A percentile compares a stretch with the other conserved stretches of the same genome.
These are phyloP conservation scores for Harpalus rufipes DNA, from an alignment of 2,888 invertebrate species.

Conservation along the genomic window DNA sequence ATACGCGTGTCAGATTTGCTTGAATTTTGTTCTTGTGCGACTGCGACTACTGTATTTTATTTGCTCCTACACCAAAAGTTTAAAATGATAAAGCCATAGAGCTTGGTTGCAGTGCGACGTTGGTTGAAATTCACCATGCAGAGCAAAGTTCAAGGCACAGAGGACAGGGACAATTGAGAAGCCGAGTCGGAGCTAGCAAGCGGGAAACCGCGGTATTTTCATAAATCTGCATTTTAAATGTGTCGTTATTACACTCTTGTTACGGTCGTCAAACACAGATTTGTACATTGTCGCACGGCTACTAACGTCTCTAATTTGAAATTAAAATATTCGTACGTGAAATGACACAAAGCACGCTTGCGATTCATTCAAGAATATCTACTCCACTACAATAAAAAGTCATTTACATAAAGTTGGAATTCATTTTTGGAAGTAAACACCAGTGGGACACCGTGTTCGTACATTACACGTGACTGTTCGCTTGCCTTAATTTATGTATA, in stretches of 20 bases:
- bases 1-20: no score
- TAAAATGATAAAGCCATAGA: no score
- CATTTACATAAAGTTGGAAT: conserved; percentile 63
- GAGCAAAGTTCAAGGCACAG: neutral
- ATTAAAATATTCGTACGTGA: conserved; percentile 69
- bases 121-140: neutral
- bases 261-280: conserved; percentile 68
- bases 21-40: no score
- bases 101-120: neutral
- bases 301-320: conserved; percentile 67
- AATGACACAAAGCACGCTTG: conserved; percentile 54
- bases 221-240: conserved; percentile 70
- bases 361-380: conserved; percentile 57
- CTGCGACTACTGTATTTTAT: neutral
- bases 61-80: neutral
- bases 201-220: conserved; percentile 67
- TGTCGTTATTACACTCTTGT: conserved; percentile 68
- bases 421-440: conserved; percentile 56
- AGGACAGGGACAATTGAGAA: conserved; percentile 19
- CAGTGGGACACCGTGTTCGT: conserved; percentile 26
- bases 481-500: conserved; percentile 39
- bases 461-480: conserved; percentile 20
- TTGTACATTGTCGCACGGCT: conserved; percentile 66
- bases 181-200: conserved; percentile 59
- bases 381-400: conserved; percentile 58